phyloP scores from a whole-genome alignment of 2,113 vertebrate species.

The Tylochromis polylepis region DNA sequence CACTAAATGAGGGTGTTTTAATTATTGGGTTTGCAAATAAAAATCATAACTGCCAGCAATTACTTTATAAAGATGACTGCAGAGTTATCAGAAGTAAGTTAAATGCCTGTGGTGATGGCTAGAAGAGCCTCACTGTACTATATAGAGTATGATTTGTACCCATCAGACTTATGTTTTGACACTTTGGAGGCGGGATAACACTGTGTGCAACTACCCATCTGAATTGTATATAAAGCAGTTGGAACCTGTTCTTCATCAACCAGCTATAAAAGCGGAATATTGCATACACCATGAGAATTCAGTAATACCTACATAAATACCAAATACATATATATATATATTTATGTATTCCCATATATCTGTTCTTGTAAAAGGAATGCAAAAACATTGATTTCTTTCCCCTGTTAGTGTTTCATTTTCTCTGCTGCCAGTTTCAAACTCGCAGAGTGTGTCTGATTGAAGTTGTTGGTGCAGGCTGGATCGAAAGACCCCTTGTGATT shows the following conservation, averaged over 20 bases:
- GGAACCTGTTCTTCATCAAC: not conserved
- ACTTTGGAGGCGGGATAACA: not conserved
- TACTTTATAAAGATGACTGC: not conserved
- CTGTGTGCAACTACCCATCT: not conserved
- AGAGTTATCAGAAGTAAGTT: not conserved
- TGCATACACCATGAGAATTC: not conserved
- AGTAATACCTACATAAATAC: not conserved
- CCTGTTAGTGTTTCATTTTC: not conserved
- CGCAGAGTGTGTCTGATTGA: conserved; percentile 63
- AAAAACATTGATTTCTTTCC: not conserved
- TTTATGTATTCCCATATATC: not conserved
- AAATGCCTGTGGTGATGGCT: not conserved
- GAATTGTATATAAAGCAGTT: not conserved
- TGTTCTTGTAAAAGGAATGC: not conserved
- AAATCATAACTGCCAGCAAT: not conserved
- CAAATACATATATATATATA: not conserved
- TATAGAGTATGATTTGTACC: not conserved
- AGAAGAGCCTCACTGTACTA: not conserved
- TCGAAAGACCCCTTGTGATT: conserved; percentile 68
- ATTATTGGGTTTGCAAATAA: not conserved
- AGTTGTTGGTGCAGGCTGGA: conserved; percentile 69
- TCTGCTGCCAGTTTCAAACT: conserved; percentile 42
- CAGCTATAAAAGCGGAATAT: not conserved
- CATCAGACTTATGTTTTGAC: not conserved
- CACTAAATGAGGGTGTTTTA: not conserved